These are phyloP conservation scores for Menura novaehollandiae DNA, from an alignment of 2,113 vertebrate genomes.

Conservation along the genomic window DNA sequence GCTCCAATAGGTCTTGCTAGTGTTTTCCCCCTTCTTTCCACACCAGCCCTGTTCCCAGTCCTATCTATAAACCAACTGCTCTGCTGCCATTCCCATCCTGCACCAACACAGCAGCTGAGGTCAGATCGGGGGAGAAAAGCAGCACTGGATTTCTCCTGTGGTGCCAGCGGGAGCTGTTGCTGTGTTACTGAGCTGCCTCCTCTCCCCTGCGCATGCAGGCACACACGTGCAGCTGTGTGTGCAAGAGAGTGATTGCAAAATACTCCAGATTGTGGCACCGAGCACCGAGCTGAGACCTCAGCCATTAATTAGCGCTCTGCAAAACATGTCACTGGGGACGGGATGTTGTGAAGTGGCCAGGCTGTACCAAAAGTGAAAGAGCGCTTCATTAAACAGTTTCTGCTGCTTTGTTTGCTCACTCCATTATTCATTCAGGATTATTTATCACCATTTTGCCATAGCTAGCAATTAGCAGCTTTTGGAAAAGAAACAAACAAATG, in stretches of 20 bases:
- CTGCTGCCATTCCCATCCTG: neutral
- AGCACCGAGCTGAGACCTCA: neutral
- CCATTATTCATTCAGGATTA: slow-evolving; percentile 31
- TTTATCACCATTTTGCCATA: slow-evolving; percentile 28
- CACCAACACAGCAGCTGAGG: neutral
- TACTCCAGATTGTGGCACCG: neutral
- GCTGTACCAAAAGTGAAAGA: slow-evolving; percentile 19
- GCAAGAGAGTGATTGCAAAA: neutral
- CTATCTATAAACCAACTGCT: neutral
- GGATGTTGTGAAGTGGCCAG: slow-evolving; percentile 18
- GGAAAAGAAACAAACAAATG: neutral
- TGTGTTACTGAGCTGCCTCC: neutral
- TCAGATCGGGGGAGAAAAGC: neutral
- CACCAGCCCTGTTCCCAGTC: neutral
- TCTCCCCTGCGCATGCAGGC: neutral
- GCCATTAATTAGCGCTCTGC: slow-evolving; percentile 23
- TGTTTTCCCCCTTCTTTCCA: neutral
- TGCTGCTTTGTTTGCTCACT: slow-evolving; percentile 34
- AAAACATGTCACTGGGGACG: slow-evolving; percentile 19
- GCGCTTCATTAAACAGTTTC: slow-evolving; percentile 37
- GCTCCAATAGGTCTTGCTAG: neutral
- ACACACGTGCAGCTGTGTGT: neutral
- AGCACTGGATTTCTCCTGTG: neutral
- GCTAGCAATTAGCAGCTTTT: slow-evolving; percentile 34
- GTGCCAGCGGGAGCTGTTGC: neutral